Conservation (phyloP, 2,797 vertebrate genomes). For the Pristis pectinata region DNA sequence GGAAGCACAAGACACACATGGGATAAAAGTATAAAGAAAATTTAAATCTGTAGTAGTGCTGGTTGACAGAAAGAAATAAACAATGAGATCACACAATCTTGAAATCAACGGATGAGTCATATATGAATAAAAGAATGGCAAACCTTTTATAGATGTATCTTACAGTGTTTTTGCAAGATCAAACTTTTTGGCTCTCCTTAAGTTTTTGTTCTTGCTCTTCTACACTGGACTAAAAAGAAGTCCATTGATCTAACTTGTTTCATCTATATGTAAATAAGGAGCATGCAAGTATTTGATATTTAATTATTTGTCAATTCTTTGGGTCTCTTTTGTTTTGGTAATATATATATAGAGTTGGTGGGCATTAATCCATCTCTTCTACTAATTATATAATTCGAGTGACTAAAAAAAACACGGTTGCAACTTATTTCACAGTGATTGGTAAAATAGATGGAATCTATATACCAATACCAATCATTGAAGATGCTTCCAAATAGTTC, state of each 20-base stretch:
- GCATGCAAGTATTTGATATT: neutral
- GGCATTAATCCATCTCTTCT: too few species aligned
- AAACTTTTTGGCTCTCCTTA: neutral
- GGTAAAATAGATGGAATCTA: too few species aligned
- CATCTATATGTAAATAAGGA: neutral
- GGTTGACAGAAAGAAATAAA: neutral
- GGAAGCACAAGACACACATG: neutral
- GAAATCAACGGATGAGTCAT: neutral
- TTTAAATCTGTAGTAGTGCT: neutral
- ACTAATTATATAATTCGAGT: too few species aligned
- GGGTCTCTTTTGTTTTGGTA: neutral
- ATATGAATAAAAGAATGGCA: neutral
- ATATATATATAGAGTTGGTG: neutral
- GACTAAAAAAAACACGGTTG: too few species aligned
- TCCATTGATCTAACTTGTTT: neutral
- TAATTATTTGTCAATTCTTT: neutral
- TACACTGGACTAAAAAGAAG: neutral
- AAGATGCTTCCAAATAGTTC: too few species aligned
- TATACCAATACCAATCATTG: too few species aligned
- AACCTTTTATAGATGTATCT: neutral
- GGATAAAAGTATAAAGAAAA: neutral
- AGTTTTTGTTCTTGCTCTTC: neutral
- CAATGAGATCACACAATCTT: neutral
- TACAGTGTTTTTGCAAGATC: neutral
- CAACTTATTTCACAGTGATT: too few species aligned